These are phyloP conservation scores for Vombatus ursinus DNA, from an alignment of 2,113 vertebrate species.

Conservation along the genomic window DNA sequence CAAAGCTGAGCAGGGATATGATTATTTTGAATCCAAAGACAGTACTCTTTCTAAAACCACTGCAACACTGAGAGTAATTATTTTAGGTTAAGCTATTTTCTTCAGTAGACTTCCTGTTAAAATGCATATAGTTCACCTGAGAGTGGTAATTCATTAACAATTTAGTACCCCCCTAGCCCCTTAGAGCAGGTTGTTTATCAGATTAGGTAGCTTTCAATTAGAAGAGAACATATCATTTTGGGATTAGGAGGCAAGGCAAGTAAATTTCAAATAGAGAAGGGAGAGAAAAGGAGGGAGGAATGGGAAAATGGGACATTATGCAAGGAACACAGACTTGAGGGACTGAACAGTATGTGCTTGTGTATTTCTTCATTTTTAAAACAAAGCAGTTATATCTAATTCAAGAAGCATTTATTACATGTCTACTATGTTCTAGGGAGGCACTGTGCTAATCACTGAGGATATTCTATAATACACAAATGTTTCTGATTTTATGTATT, in stretches of 20 bases:
- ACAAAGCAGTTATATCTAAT: neutral
- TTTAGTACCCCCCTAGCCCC: neutral
- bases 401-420: neutral
- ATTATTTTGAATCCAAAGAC: neutral
- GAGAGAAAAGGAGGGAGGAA: neutral
- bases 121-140: neutral
- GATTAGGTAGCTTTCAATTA: neutral
- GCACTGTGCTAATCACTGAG: neutral
- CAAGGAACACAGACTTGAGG: neutral
- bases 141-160: neutral
- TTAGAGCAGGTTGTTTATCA: neutral
- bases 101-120: neutral
- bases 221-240: neutral
- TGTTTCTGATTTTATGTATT: neutral
- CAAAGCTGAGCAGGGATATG: neutral
- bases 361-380: neutral
- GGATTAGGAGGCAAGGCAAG: neutral
- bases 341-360: neutral
- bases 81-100: neutral
- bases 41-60: neutral
- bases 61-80: neutral
- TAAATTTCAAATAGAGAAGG: neutral
- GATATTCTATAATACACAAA: neutral
- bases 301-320: neutral
- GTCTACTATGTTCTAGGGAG: neutral